Evolutionary conservation across 2,113 vertebrate species (phyloP).

Genomic region (Hyla sarda): DNA sequence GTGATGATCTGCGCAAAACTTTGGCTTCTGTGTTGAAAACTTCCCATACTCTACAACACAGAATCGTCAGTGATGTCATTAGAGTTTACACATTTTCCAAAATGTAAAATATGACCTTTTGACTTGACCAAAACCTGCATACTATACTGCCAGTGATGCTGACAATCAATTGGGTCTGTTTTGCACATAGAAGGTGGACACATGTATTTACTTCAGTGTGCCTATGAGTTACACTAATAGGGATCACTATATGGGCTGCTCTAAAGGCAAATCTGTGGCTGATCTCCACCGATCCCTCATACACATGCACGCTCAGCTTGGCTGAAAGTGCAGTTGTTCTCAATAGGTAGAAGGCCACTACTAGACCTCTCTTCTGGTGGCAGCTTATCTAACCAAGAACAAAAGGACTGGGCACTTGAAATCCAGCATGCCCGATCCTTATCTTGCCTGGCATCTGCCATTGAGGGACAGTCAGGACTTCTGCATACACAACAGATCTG

Average conservation of each 20-base stretch:
- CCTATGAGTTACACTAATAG: not conserved
- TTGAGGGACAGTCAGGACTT: too few relatives aligned
- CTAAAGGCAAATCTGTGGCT: not conserved
- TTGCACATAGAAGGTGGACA: not conserved
- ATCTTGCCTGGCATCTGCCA: too few relatives aligned
- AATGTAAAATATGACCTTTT: too few relatives aligned
- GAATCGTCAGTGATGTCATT: not conserved
- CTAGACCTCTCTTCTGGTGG: too few relatives aligned
- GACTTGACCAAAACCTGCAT: too few relatives aligned
- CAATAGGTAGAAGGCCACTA: too few relatives aligned
- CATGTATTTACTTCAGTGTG: not conserved
- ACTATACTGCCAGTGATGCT: not conserved
- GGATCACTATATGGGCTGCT: not conserved
- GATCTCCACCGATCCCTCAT: too few relatives aligned
- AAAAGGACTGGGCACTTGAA: too few relatives aligned
- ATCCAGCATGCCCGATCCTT: too few relatives aligned
- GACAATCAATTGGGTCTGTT: not conserved
- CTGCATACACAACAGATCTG: not conserved
- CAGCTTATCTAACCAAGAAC: too few relatives aligned
- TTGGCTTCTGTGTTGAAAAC: not conserved
- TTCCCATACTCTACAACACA: not conserved
- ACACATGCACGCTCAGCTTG: too few relatives aligned
- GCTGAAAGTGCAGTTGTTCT: too few relatives aligned
- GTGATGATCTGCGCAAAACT: not conserved
- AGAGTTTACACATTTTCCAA: not conserved